Evolutionary conservation across 2,888 invertebrate species (phyloP).

Genomic region (Monochamus alternatus): DNA sequence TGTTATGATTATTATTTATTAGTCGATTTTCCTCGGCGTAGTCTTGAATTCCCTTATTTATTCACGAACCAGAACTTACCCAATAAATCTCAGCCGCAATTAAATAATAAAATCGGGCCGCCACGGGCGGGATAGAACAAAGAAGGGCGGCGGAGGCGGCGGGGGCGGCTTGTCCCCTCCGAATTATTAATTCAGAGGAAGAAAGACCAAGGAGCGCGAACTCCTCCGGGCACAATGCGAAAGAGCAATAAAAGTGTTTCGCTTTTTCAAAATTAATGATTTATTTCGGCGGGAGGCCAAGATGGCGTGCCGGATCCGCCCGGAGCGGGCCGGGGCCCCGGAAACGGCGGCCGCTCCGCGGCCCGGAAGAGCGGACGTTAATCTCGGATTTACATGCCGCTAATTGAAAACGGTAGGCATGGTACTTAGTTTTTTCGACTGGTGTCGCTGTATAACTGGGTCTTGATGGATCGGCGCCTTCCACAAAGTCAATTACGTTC

Average conservation of each 20-base stretch:
- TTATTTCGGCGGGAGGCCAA: slow-evolving; percentile 58
- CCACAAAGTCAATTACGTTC: not conserved
- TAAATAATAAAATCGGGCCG: slow-evolving; percentile 50
- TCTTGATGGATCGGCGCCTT: not conserved
- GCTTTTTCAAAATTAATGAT: slow-evolving; percentile 66
- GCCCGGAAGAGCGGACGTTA: slow-evolving; percentile 32
- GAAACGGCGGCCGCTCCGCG: slow-evolving; percentile 37
- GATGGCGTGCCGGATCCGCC: slow-evolving; percentile 44
- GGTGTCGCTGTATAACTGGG: not conserved
- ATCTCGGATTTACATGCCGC: slow-evolving; percentile 37
- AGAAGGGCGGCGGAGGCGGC: slow-evolving; percentile 40
- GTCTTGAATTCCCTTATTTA: not conserved
- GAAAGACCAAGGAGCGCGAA: slow-evolving; percentile 57
- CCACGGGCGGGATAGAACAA: slow-evolving; percentile 42
- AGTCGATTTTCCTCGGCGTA: too few species aligned
- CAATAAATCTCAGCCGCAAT: slow-evolving; percentile 40
- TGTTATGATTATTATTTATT: too few species aligned
- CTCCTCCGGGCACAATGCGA: slow-evolving; percentile 58
- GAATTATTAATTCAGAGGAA: slow-evolving; percentile 60
- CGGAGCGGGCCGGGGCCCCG: slow-evolving; percentile 39
- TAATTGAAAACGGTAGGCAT: slow-evolving; percentile 31
- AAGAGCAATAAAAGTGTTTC: slow-evolving; percentile 61
- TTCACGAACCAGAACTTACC: not conserved
- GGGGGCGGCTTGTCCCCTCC: slow-evolving; percentile 36
- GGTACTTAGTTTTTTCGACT: not conserved